Conservation (phyloP, 2,113 vertebrate species). For the Microtus montanus region DNA sequence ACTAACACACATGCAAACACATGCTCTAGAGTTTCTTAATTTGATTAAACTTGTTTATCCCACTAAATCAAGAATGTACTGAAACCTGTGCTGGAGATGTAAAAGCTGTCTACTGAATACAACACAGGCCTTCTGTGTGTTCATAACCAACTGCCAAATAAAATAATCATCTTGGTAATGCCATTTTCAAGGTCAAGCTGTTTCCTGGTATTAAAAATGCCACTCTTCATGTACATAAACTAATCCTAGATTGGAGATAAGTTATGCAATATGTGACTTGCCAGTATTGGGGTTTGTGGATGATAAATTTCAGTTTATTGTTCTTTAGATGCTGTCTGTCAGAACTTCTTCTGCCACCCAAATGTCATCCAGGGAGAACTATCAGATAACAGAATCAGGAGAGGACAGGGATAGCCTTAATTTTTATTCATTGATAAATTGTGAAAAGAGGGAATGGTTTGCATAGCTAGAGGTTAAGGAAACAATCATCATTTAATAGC, state of each 20-base stretch:
- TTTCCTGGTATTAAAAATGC: slow-evolving; percentile 21
- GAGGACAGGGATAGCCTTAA: neutral
- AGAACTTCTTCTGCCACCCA: neutral
- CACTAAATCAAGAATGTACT: slow-evolving; percentile 49
- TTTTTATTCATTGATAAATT: neutral
- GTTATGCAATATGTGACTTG: neutral
- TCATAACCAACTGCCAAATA: neutral
- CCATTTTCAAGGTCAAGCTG: neutral
- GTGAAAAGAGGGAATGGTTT: slow-evolving; percentile 37
- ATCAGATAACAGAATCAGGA: neutral
- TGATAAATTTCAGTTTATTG: slow-evolving; percentile 6
- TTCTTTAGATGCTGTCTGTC: neutral
- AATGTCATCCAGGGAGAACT: neutral
- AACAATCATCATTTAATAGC: slow-evolving; percentile 7
- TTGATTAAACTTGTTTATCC: slow-evolving; percentile 62
- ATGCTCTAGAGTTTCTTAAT: slow-evolving; percentile 66
- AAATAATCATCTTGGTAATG: neutral
- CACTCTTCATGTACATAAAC: neutral
- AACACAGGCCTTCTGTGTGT: neutral
- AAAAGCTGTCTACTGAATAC: slow-evolving; percentile 35
- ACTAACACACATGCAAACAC: neutral
- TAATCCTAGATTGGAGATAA: neutral
- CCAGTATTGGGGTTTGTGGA: neutral
- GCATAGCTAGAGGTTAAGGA: slow-evolving; percentile 51
- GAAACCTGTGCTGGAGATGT: slow-evolving; percentile 38